These are phyloP conservation scores for Mesaphorura yosii DNA, from an alignment of 1,140 invertebrate species.

Conservation along the genomic window DNA sequence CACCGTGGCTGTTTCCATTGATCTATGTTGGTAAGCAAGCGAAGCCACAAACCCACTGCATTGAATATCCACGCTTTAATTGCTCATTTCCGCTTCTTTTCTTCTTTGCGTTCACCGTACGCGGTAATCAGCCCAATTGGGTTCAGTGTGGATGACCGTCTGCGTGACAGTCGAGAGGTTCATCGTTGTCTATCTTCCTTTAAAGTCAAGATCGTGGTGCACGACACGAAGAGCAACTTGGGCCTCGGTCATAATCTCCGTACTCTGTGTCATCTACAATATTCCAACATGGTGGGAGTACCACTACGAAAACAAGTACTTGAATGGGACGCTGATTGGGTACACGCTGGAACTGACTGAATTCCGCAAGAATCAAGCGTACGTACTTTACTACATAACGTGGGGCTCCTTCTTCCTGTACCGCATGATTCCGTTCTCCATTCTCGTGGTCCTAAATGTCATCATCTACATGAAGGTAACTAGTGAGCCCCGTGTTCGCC, in stretches of 20 bases:
- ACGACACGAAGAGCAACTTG: constrained; percentile 61
- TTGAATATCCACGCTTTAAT: not conserved
- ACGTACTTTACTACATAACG: constrained; percentile 74
- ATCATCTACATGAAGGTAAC: constrained; percentile 67
- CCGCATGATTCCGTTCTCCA: constrained; percentile 75
- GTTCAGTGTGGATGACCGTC: constrained; percentile 88
- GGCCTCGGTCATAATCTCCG: not conserved
- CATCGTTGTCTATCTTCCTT: constrained; percentile 87
- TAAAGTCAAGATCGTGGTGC: constrained; percentile 72
- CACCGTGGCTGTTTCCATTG: not conserved
- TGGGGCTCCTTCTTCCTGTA: constrained; percentile 84
- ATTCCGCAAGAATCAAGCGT: constrained; percentile 56
- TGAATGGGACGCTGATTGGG: constrained; percentile 37
- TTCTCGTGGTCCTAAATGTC: constrained; percentile 70
- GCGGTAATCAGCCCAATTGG: constrained; percentile 54
- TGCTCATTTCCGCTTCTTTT: too few relatives aligned
- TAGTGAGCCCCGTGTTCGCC: not conserved
- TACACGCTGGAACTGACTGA: constrained; percentile 56
- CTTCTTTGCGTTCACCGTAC: too few relatives aligned
- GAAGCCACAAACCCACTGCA: not conserved
- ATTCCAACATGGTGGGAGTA: constrained; percentile 51
- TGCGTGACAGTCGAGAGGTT: constrained; percentile 89
- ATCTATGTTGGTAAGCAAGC: not conserved
- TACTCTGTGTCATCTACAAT: constrained; percentile 77
- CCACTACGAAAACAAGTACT: not conserved